phyloP scores from a whole-genome alignment of 2,113 vertebrate species.

The Chaenogobius annularis region DNA sequence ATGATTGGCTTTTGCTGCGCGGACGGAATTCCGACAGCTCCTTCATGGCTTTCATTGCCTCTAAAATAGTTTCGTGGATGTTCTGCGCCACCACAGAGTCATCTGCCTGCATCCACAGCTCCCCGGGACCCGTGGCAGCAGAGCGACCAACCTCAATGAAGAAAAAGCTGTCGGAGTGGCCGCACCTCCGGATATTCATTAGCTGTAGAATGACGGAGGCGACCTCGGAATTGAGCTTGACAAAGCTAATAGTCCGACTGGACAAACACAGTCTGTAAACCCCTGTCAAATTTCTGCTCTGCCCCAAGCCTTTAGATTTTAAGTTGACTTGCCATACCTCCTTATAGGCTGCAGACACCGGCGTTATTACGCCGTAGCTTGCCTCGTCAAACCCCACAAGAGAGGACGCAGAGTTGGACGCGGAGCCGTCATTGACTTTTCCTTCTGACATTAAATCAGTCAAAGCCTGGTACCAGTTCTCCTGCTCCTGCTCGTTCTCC shows the following conservation, averaged over 20 bases:
- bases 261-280: conserved; percentile 94
- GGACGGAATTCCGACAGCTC: conserved; percentile 95
- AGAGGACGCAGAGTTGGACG: conserved; percentile 79
- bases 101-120: conserved; percentile 98
- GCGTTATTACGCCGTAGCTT: conserved; percentile 84
- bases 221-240: conserved; percentile 90
- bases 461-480: conserved; percentile 89
- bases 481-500: conserved; percentile 93
- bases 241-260: conserved; percentile 90
- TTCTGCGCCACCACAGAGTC: conserved; percentile 98
- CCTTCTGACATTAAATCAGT: conserved; percentile 86
- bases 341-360: conserved; percentile 83
- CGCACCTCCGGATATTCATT: conserved; percentile 96
- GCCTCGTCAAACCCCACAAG: conserved; percentile 83
- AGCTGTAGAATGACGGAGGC: conserved; percentile 92
- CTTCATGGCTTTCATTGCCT: conserved; percentile 97
- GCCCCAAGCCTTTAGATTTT: conserved; percentile 92
- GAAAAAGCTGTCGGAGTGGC: conserved; percentile 98
- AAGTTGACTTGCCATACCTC: conserved; percentile 98
- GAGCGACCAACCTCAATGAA: conserved; percentile 97
- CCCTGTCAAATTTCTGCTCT: conserved; percentile 88
- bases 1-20: conserved; percentile 97
- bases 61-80: conserved; percentile 96
- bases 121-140: conserved; percentile 92
- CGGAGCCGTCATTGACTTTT: conserved; percentile 78